A percentile compares a stretch with the other conserved stretches of the same genome.
Conservation (phyloP, 2,113 vertebrate species). For the Kryptolebias marmoratus region DNA sequence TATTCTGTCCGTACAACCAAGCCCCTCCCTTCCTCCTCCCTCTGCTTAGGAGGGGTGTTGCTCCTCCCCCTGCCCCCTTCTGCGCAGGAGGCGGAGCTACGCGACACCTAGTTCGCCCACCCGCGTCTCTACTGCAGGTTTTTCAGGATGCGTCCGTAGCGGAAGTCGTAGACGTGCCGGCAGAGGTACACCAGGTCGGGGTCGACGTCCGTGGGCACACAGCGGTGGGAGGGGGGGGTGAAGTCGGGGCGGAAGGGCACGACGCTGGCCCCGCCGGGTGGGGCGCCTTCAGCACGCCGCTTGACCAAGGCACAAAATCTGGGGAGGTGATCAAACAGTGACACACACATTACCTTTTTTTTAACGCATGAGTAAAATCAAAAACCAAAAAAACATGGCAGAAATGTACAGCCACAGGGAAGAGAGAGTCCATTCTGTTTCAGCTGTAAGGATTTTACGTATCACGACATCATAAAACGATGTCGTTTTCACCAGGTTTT, state of each 20-base stretch:
- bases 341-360: neutral
- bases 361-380: neutral
- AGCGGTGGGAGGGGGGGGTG: slow-evolving; percentile 92
- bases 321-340: neutral
- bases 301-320: slow-evolving; percentile 99
- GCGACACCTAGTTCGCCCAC: slow-evolving; percentile 18
- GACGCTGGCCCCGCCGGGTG: slow-evolving; percentile 84
- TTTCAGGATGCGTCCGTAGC: slow-evolving; percentile 97
- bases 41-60: slow-evolving; percentile 8
- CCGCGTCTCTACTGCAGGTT: slow-evolving; percentile 88
- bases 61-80: slow-evolving; percentile 29
- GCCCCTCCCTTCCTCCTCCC: neutral
- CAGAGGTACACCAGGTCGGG: slow-evolving; percentile 97
- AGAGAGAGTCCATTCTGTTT: no score
- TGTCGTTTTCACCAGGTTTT: no score
- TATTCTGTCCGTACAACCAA: slow-evolving; percentile 25
- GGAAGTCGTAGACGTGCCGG: slow-evolving; percentile 97
- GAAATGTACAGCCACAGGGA: no score
- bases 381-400: no score
- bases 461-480: no score
- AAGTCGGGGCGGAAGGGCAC: slow-evolving; percentile 92
- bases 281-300: slow-evolving; percentile 90
- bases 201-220: slow-evolving; percentile 93
- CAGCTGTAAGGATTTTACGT: no score
- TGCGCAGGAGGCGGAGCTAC: slow-evolving; percentile 10